phyloP scores from a whole-genome alignment of 2,888 invertebrate species.

The Chaitophorus viminalis region DNA sequence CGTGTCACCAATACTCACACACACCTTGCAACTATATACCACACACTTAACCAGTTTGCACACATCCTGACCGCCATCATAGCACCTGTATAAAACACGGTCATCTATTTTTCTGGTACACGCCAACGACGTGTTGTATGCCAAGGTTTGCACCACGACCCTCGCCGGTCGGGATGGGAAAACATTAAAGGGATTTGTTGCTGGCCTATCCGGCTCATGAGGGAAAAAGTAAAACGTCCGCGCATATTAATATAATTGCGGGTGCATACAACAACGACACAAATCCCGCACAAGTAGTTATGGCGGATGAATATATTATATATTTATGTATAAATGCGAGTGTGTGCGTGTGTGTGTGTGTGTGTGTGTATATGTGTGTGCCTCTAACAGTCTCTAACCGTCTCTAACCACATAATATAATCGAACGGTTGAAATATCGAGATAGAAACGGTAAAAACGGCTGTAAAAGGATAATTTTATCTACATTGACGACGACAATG shows the following conservation, averaged over 20 bases:
- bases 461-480: not conserved
- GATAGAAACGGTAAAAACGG: slow-evolving; percentile 16
- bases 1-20: slow-evolving; percentile 51
- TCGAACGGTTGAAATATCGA: slow-evolving; percentile 15
- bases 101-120: not conserved
- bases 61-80: too few relatives aligned
- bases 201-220: not conserved
- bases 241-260: slow-evolving; percentile 3
- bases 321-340: too few relatives aligned
- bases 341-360: too few relatives aligned
- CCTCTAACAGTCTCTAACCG: not conserved
- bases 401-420: too few relatives aligned
- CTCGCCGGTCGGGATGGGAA: slow-evolving; percentile 23
- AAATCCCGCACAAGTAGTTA: slow-evolving; percentile 25
- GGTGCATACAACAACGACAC: not conserved
- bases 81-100: not conserved
- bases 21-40: not conserved
- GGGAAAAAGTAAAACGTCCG: too few relatives aligned
- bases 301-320: not conserved
- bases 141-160: not conserved
- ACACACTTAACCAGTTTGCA: too few relatives aligned
- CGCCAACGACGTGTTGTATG: not conserved
- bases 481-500: not conserved
- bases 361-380: not conserved
- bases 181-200: slow-evolving; percentile 45